These are phyloP conservation scores for Philotrypesis tridentata DNA, from an alignment of 1,140 invertebrate genomes.

Conservation along the genomic window DNA sequence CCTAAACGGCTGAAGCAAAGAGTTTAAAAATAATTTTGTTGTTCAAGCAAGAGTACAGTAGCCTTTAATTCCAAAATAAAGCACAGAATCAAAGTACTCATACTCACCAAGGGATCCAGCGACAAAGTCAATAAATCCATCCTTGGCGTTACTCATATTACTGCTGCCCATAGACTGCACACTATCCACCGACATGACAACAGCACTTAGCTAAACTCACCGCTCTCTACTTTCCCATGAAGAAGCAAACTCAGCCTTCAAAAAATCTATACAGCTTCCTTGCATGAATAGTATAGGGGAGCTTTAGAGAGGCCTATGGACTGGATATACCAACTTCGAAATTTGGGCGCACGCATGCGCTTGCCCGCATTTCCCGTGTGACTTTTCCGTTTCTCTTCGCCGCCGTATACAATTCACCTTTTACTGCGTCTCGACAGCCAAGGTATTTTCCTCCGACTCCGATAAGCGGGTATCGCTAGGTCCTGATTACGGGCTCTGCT, in stretches of 20 bases:
- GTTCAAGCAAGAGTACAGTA: background rate
- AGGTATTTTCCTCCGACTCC: no score
- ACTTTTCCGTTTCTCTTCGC: background rate
- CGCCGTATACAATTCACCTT: no score
- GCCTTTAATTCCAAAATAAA: background rate
- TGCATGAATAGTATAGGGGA: no score
- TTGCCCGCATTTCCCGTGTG: background rate
- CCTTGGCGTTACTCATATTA: constrained; percentile 71
- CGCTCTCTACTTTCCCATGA: no score
- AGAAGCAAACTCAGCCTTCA: no score
- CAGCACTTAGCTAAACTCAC: no score
- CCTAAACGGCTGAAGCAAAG: no score
- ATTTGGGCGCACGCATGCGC: constrained; percentile 34
- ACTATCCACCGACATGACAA: constrained; percentile 10
- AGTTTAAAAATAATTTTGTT: background rate
- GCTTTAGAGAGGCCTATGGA: background rate
- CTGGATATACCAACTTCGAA: constrained; percentile 24
- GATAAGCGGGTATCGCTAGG: no score
- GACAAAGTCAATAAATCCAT: constrained; percentile 81
- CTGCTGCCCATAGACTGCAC: constrained; percentile 10
- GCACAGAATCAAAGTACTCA: constrained; percentile 66
- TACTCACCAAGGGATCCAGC: constrained; percentile 81
- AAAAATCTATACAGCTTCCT: background rate
- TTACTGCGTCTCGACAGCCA: no score
- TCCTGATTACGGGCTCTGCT: no score